A percentile compares a stretch with the other conserved stretches of the same genome.
Evolutionary conservation across 2,888 invertebrate genomes (phyloP).

Genomic region (Caenorhabditis afra): DNA sequence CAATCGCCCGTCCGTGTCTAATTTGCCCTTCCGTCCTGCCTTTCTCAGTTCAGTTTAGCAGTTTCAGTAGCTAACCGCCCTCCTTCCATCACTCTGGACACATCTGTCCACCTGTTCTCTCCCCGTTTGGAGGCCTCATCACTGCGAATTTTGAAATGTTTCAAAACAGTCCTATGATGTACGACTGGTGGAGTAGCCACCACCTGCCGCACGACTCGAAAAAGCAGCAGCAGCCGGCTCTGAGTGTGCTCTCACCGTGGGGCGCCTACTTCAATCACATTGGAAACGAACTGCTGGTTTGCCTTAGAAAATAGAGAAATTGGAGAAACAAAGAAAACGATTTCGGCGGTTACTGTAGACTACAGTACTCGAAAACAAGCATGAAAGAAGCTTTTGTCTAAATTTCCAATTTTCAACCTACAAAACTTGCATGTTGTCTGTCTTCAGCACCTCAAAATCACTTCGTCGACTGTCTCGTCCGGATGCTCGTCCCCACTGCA

Average conservation of each 20-base stretch:
- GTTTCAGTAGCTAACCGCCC: conserved; percentile 33
- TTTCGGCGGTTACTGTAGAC: not conserved
- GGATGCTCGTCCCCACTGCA: conserved; percentile 56
- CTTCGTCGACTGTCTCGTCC: conserved; percentile 54
- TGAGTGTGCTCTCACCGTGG: conserved; percentile 79
- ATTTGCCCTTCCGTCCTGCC: conserved; percentile 14
- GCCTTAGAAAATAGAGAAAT: conserved; percentile 21
- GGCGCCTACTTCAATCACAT: conserved; percentile 79
- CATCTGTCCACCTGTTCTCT: conserved; percentile 23
- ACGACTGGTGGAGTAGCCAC: conserved; percentile 58
- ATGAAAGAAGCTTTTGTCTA: conserved; percentile 1
- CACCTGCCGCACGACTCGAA: conserved; percentile 34
- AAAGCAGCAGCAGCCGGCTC: conserved; percentile 61
- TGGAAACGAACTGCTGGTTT: conserved; percentile 70
- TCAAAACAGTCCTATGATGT: conserved; percentile 59
- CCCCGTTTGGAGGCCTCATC: conserved; percentile 24
- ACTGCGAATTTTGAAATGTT: conserved; percentile 39
- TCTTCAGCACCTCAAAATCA: conserved; percentile 60
- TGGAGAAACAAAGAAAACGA: not conserved
- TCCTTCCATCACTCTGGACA: conserved; percentile 39
- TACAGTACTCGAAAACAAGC: conserved; percentile 1
- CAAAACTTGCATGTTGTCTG: conserved; percentile 46
- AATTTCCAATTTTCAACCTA: conserved; percentile 27
- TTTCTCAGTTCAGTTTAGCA: not conserved
- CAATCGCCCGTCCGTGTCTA: conserved; percentile 16